Conservation (phyloP, 1,140 invertebrate species). For the Cyphomyrmex costatus region DNA sequence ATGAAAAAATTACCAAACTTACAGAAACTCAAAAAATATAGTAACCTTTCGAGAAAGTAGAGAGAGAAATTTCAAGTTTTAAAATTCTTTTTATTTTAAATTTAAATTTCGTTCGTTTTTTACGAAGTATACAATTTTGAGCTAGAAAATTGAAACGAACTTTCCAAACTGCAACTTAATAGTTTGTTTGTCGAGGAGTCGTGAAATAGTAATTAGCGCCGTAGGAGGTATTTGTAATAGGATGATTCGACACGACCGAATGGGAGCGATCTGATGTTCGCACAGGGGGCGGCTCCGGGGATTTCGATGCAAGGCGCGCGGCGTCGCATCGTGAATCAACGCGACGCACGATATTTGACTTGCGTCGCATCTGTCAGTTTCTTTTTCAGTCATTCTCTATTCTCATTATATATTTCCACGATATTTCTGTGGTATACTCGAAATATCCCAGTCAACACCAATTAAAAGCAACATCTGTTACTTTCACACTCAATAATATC, state of each 20-base stretch:
- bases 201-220: slow-evolving; percentile 35
- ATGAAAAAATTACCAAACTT: too few relatives aligned
- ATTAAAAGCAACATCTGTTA: too few relatives aligned
- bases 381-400: not conserved
- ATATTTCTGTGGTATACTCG: not conserved
- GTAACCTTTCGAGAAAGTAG: too few relatives aligned
- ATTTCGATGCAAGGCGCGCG: slow-evolving; percentile 73
- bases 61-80: too few relatives aligned
- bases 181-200: slow-evolving; percentile 40
- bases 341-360: not conserved
- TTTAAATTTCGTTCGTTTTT: too few relatives aligned
- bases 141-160: too few relatives aligned
- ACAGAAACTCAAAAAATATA: too few relatives aligned
- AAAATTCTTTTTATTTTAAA: too few relatives aligned
- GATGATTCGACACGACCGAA: slow-evolving; percentile 16
- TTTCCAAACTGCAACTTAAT: too few relatives aligned
- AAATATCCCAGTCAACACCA: too few relatives aligned
- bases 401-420: not conserved
- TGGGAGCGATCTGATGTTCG: slow-evolving; percentile 7
- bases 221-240: not conserved
- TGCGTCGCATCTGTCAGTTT: not conserved
- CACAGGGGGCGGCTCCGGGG: slow-evolving; percentile 56
- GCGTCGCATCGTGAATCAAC: slow-evolving; percentile 20
- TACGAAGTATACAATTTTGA: too few relatives aligned
- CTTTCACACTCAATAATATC: too few relatives aligned